phyloP scores from a whole-genome alignment of 2,888 invertebrate genomes.

The Lingula anatina region DNA sequence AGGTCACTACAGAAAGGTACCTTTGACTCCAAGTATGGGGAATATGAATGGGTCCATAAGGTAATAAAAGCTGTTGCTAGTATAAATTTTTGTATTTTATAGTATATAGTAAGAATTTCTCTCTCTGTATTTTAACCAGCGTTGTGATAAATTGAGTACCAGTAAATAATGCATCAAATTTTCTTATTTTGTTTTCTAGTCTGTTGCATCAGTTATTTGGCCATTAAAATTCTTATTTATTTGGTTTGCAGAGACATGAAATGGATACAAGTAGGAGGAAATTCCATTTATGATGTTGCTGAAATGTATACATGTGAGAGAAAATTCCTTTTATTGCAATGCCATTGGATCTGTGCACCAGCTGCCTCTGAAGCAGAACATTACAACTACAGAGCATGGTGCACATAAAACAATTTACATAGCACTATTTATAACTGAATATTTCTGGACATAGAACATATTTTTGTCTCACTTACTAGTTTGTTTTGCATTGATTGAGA shows the following conservation, averaged over 20 bases:
- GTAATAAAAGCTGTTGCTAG: slow-evolving; percentile 14
- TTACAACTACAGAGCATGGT: no score
- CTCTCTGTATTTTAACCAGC: neutral
- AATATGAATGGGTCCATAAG: slow-evolving; percentile 87
- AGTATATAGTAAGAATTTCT: neutral
- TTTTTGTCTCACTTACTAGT: no score
- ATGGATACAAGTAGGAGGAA: slow-evolving; percentile 89
- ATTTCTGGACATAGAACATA: no score
- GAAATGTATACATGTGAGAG: no score
- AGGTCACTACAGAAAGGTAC: slow-evolving; percentile 92
- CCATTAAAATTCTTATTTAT: slow-evolving; percentile 33
- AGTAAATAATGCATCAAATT: neutral
- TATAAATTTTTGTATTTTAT: neutral
- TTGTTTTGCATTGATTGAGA: no score
- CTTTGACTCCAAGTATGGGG: slow-evolving; percentile 93
- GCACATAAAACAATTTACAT: no score
- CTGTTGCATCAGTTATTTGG: neutral
- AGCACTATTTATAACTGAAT: no score
- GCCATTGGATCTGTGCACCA: no score
- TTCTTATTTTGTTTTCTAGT: neutral
- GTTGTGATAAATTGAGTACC: neutral
- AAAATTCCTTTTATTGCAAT: no score
- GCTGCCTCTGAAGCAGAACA: no score
- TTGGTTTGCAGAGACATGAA: slow-evolving; percentile 81
- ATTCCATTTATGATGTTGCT: slow-evolving; percentile 77